These are phyloP conservation scores for Trididemnum nubilum DNA, from an alignment of 23 tunicate species.

Conservation along the genomic window DNA sequence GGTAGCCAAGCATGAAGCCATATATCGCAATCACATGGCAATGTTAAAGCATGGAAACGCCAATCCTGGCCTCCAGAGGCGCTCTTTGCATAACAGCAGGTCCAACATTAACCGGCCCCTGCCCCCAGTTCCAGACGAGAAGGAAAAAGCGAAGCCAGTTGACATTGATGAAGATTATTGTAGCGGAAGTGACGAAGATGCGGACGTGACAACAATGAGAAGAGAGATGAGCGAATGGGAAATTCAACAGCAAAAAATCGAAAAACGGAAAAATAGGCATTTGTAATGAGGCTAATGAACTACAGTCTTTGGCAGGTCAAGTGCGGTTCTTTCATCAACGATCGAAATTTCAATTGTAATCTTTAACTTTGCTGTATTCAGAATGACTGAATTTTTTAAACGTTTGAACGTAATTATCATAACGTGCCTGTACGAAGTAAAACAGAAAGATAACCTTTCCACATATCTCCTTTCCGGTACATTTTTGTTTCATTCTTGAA, in stretches of 20 bases:
- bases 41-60: not conserved
- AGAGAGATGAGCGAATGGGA: slow-evolving; percentile 50
- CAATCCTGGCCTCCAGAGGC: not conserved
- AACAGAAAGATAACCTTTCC: too few relatives aligned
- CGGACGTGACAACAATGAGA: slow-evolving; percentile 28
- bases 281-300: not conserved
- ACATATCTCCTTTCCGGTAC: too few relatives aligned
- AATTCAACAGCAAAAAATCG: slow-evolving; percentile 27
- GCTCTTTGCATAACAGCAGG: not conserved
- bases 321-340: too few relatives aligned
- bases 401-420: too few relatives aligned
- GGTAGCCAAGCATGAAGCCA: slow-evolving; percentile 32
- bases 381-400: too few relatives aligned
- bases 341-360: too few relatives aligned
- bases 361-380: too few relatives aligned
- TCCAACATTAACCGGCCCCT: slow-evolving; percentile 14
- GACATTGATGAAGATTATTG: slow-evolving; percentile 58
- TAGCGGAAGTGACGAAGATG: slow-evolving; percentile 56
- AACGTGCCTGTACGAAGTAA: too few relatives aligned
- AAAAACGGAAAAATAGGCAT: not conserved
- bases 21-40: slow-evolving; percentile 19
- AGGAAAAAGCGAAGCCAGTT: not conserved
- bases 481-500: too few relatives aligned
- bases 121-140: slow-evolving; percentile 14
- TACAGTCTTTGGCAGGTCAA: too few relatives aligned